Base-by-base conservation (phyloP, 2,113 vertebrate species). In the Takifugu flavidus region DNA sequence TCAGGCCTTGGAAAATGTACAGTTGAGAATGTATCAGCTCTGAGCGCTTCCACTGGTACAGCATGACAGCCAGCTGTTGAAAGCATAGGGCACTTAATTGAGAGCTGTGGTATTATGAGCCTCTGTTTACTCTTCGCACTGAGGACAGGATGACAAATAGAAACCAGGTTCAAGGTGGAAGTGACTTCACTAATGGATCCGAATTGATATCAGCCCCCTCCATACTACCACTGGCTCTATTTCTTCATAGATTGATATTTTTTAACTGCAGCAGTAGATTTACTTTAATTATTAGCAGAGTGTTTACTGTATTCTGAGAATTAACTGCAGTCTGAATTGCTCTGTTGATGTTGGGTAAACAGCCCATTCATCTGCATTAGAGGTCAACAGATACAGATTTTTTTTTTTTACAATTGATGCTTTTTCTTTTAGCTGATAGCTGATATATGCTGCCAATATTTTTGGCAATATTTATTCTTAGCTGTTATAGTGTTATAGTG, bases 101-200 rank as follows among this genome's bases (percentile, higher is more conserved):
- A 8, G 34, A 49, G 14, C 65, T 62, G 47, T 42, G 46, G 51
- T 68, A 57, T 58, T 43, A 61, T 49, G 25, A 42, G 7, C 62
- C 47, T 70, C 31, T 54, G 25, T 72, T 80, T 74, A 59, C 59
- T 50, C 13, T 65, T 27, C 62, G 6, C 49, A 42, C 45, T 56
- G 60, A 52, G 50, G 29, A 61, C 28, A 70, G 26, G 29, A 57
- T 55, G 39, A 49, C 45, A 69, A 74, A 75, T 44, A 51, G 60
- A 69, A 67, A 62, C 45, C 59, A 25, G 66, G 70, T 75, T 74
- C 50, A 13, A 42, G 49, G 60, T 78, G 60, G 70, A 78, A 81
- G 75, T 66, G 77, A 59, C 66, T 73, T 39, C 62, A 25, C 26
- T 81, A 78, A 84, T 81, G 70, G 78, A 72, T 57, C 55, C 56